These are phyloP conservation scores for Cliona cf. orientalis DNA, from an alignment of 37 sponge, comb jelly and placozoan species.

Conservation along the genomic window DNA sequence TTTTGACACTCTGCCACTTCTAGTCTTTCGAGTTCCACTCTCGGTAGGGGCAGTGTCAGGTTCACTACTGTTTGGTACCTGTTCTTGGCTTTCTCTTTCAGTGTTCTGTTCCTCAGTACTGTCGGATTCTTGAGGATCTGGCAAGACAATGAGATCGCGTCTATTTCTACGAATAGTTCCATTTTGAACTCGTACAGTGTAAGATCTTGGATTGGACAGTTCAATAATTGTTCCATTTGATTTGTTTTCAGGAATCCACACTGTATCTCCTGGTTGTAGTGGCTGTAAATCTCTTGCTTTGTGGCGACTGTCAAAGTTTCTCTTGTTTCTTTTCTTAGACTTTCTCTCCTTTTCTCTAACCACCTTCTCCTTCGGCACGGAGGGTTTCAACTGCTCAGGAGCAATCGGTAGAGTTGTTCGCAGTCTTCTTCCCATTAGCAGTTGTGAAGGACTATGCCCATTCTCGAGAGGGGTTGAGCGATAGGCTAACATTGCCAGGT, in stretches of 20 bases:
- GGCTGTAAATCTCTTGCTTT: neutral
- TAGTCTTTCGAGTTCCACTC: too few species aligned
- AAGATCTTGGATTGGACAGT: constrained; percentile 14
- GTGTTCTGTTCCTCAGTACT: neutral
- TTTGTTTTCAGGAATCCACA: constrained; percentile 23
- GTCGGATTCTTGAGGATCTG: too few species aligned
- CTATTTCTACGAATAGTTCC: constrained; percentile 33
- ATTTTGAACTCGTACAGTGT: neutral
- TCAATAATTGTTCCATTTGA: constrained; percentile 9
- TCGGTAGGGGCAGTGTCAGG: too few species aligned
- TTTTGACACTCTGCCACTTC: too few species aligned
- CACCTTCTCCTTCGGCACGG: neutral
- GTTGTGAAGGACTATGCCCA: constrained; percentile 67
- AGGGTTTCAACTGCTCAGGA: neutral
- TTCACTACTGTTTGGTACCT: too few species aligned
- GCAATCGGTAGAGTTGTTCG: constrained; percentile 25
- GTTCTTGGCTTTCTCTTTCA: too few species aligned
- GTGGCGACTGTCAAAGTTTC: constrained; percentile 24
- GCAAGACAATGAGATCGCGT: neutral
- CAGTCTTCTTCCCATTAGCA: constrained; percentile 49
- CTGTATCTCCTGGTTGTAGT: constrained; percentile 31
- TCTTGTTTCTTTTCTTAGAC: constrained; percentile 12
- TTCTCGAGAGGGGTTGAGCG: constrained; percentile 43
- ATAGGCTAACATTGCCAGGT: constrained; percentile 49
- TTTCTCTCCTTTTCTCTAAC: neutral